Evolutionary conservation across 2,113 vertebrate genomes (phyloP), one percentile per base, ranked within the genome.

Genomic region (Hoplias malabaricus): DNA sequence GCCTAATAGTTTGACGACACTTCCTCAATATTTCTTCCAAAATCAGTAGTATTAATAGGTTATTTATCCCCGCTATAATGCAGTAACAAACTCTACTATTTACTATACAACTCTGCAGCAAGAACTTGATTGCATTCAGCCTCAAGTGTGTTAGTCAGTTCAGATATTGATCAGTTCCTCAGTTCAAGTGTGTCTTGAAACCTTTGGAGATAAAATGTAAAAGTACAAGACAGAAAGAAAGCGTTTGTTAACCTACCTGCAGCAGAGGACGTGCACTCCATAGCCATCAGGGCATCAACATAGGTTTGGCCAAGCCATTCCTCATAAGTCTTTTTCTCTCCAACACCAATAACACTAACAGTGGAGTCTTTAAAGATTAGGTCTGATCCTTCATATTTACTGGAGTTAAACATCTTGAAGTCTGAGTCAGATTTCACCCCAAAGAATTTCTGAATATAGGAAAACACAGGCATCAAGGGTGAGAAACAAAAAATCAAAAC

Each of bases 291-390:
- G 1, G 96, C 91, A 0, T 92, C 91, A 79, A 96, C 75, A 48
- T 98, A 98, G 71, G 82, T 85, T 2, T 85, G 89, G 21, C 95
- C 96, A 84, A 99, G 91, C 97, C 97, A 99, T n/a, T 94, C 89
- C 21, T 83, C 21, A 5, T 94, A 95, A 0, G 95, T 94, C 79
- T 90, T 95, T 54, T 53, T 96, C 70, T 96, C 93, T 19, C 50
- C 77, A 0, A 95, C 93, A 0, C 91, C 93, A 65, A 96, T 90
- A 0, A 94, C 86, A 23, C 66, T 87, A 12, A 94, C 11, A 0
- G 97, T 89, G 69, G 96, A 95, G 84, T 99, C 97, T 81, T 94
- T 98, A 87, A 99, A 99, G 74, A 99, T 91, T 75, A 98, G 90
- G 83, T 99, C 93, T 65, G 89, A 87, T 67, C 95, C 93, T 0